These are phyloP conservation scores for Gymnoscelis rufifasciata DNA, from an alignment of 2,888 invertebrate genomes.

Conservation along the genomic window DNA sequence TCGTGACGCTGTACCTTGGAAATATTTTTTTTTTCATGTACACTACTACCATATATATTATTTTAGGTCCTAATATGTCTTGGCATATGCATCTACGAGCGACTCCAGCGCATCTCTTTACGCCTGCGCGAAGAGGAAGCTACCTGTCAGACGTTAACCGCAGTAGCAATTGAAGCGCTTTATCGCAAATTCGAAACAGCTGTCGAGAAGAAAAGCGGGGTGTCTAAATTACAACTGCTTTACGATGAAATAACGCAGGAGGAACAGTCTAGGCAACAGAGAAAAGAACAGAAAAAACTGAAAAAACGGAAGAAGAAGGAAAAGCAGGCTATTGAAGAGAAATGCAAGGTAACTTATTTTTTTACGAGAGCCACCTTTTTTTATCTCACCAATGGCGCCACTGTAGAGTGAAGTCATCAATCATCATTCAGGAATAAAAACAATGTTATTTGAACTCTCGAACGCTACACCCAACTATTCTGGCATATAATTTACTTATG, in stretches of 20 bases:
- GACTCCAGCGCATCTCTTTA: conserved; percentile 91
- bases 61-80: conserved; percentile 90
- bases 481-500: no score
- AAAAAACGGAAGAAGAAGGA: conserved; percentile 86
- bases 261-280: conserved; percentile 89
- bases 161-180: conserved; percentile 91
- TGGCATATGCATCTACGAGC: conserved; percentile 94
- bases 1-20: no score
- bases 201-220: conserved; percentile 92
- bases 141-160: conserved; percentile 95
- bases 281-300: conserved; percentile 92
- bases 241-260: conserved; percentile 93
- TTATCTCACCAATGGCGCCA: no score
- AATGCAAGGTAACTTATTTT: conserved; percentile 55
- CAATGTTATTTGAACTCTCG: not conserved
- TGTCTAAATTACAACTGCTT: conserved; percentile 91
- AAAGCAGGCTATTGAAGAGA: conserved; percentile 62
- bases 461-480: no score
- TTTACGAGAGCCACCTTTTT: no score
- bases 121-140: conserved; percentile 94
- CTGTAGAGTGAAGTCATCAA: no score
- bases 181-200: conserved; percentile 94
- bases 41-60: no score
- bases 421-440: no score
- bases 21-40: no score